Base-by-base conservation (phyloP, 2,888 invertebrate species). In the Andrena bicolor region DNA sequence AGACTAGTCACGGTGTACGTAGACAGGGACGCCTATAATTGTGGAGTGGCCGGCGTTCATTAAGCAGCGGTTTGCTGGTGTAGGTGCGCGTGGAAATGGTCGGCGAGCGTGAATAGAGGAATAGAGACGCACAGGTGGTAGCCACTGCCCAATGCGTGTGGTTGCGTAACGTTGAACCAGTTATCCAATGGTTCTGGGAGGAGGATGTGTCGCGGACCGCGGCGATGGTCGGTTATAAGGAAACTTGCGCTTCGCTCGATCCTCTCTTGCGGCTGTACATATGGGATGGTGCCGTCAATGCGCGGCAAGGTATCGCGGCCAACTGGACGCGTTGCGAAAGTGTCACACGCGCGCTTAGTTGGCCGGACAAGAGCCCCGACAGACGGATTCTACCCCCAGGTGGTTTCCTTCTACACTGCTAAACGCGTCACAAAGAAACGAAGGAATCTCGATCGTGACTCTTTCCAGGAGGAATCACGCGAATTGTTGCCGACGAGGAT, bases 261-360 rank as follows among this genome's bases (percentile, higher is more conserved):
- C 80, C 66, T 76, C 58, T 65, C 1, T 41, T 1, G 51, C 51
- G 63, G 58, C 23, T 48, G 65, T 35, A 53, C 51, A 41, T 51
- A 65, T 60, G 26, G 51, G 51, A 51, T 51, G 51, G 16, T 35
- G 49, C 41, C 26, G 72, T 73, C 70, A 64, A 80, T 58, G n/a
- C 8, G 60, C 41, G 66, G 68, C 76, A 74, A 76, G 28, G 76
- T 70, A 86, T 83, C 81, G 82, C 80, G 80, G 87, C 80, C 77
- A 82, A 58, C 16, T 51, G 53, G 61, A 64, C 69, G 70, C 70
- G 71, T 87, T 87, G 84, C 82, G 82, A 88, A 87, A 87, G 88
- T 86, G 84, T 84, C 80, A 87, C 88, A 56, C 71, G 28, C 48
- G 32, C 30, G 28, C n/a, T 61, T 66, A 32, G 51, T 48, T 51